phyloP scores from a whole-genome alignment of 2,888 invertebrate genomes.

The Euphydryas editha region DNA sequence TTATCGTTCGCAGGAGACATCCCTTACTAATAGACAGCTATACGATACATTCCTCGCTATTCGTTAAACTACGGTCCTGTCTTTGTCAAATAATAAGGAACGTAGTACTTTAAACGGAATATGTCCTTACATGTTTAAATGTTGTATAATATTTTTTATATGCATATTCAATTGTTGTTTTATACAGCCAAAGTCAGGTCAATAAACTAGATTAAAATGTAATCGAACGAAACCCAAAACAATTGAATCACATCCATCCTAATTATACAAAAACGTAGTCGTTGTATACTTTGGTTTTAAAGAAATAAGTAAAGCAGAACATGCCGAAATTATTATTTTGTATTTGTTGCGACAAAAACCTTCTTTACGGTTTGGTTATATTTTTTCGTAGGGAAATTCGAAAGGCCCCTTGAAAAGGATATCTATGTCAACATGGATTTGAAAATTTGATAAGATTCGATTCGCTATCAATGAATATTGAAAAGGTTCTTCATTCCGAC shows the following conservation, averaged over 20 bases:
- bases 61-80: constrained; percentile 7
- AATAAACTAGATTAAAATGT: background rate
- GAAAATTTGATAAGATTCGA: constrained; percentile 22
- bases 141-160: too few species aligned
- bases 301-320: background rate
- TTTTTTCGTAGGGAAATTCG: constrained; percentile 15
- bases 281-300: background rate
- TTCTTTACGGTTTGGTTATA: background rate
- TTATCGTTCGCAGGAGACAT: constrained; percentile 39
- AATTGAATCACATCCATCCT: background rate
- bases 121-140: too few species aligned
- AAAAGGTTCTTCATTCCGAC: constrained; percentile 17
- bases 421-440: constrained; percentile 19
- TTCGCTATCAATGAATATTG: constrained; percentile 26
- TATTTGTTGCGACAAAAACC: constrained; percentile 9
- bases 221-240: background rate
- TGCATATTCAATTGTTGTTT: too few species aligned
- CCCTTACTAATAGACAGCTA: constrained; percentile 57
- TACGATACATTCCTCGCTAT: constrained; percentile 34
- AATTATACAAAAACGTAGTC: background rate
- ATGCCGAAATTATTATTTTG: background rate
- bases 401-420: constrained; percentile 25
- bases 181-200: background rate
- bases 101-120: background rate
- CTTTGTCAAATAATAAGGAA: background rate